phyloP scores from a whole-genome alignment of 2,113 vertebrate species.

The Catharus fuscescens region DNA sequence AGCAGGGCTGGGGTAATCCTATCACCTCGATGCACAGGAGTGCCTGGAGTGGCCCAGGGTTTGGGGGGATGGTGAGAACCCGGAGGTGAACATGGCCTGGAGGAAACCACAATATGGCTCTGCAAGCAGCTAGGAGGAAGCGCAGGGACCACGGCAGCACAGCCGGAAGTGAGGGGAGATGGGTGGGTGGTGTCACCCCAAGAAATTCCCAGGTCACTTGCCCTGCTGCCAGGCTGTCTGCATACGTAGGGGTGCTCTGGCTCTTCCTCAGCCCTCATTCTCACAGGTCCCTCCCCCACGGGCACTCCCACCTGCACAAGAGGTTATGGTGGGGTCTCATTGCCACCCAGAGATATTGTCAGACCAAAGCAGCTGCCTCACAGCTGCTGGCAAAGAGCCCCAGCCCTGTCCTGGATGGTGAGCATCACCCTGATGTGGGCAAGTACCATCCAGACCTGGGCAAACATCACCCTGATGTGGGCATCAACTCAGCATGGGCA shows the following conservation, averaged over 20 bases:
- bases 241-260: not conserved
- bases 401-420: not conserved
- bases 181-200: not conserved
- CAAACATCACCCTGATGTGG: not conserved
- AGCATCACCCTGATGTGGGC: not conserved
- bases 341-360: not conserved
- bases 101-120: not conserved
- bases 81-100: not conserved
- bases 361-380: not conserved
- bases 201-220: not conserved
- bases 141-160: not conserved
- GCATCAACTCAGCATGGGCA: not conserved
- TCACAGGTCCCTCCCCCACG: not conserved
- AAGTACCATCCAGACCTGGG: too few species aligned
- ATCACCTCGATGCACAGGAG: not conserved
- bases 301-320: not conserved
- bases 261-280: not conserved
- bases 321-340: not conserved
- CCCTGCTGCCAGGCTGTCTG: not conserved
- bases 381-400: not conserved
- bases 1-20: not conserved
- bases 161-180: not conserved
- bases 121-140: not conserved
- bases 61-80: not conserved
- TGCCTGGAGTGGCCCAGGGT: not conserved